Conservation (phyloP, 2,797 vertebrate genomes). For the Lutjanus argentimaculatus region DNA sequence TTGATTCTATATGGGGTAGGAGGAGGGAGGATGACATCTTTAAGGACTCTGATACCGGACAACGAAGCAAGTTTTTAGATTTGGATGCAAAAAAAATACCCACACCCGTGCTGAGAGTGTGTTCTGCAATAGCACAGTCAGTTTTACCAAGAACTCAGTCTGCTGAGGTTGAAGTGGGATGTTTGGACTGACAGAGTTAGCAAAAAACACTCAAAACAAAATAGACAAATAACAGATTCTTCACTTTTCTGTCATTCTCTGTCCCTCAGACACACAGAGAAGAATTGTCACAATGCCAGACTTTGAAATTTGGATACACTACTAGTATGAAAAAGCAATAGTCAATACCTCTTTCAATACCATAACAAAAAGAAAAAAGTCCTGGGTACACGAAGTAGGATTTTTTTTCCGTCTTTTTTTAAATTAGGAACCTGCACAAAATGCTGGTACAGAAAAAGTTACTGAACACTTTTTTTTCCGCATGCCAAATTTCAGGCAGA, state of each 20-base stretch:
- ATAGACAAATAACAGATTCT: conserved; percentile 18
- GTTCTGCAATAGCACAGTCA: conserved; percentile 34
- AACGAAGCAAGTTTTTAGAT: conserved; percentile 63
- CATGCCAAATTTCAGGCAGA: too few species aligned
- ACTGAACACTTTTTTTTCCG: too few species aligned
- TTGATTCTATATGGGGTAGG: conserved; percentile 77
- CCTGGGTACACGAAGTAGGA: too few species aligned
- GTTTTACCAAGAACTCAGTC: conserved; percentile 10
- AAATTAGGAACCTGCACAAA: too few species aligned
- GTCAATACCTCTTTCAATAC: too few species aligned
- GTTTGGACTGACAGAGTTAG: conserved; percentile 4
- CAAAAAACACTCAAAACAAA: conserved; percentile 13
- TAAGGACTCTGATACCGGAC: conserved; percentile 62
- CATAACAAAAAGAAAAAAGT: too few species aligned
- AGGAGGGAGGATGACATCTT: conserved; percentile 69
- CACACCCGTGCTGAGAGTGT: conserved; percentile 27
- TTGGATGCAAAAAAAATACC: conserved; percentile 43
- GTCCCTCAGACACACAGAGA: too few species aligned
- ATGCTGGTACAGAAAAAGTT: too few species aligned
- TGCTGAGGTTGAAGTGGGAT: neutral
- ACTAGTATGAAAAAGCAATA: too few species aligned
- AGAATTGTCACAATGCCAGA: too few species aligned
- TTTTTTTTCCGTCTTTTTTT: too few species aligned
- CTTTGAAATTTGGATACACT: too few species aligned
- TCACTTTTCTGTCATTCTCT: conserved; percentile 26